These are phyloP conservation scores for Mionectes olivaceus DNA, from an alignment of 2,797 vertebrate genomes.

Conservation along the genomic window DNA sequence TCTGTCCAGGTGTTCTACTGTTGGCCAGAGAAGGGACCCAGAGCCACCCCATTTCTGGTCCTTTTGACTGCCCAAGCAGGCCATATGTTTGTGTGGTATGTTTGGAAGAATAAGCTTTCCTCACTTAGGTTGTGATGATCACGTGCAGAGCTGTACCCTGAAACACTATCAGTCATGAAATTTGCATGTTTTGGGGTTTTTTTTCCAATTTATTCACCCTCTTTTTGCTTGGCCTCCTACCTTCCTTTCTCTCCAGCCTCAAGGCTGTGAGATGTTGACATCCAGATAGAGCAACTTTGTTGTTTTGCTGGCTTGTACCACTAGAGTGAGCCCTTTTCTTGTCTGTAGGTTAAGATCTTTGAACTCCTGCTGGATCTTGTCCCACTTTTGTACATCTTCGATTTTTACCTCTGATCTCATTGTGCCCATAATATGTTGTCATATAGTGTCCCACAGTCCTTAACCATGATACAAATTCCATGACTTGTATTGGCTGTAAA, in stretches of 20 bases:
- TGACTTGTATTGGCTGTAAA: background rate
- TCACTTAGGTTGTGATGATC: background rate
- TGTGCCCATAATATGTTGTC: background rate
- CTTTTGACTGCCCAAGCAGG: background rate
- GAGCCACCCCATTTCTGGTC: background rate
- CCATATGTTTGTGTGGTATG: background rate
- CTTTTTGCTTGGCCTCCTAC: background rate
- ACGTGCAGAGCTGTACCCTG: background rate
- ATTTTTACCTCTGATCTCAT: background rate
- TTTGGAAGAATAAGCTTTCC: background rate
- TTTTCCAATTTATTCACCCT: background rate
- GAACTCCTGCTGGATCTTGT: background rate
- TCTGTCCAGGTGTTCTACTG: background rate
- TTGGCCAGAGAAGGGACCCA: background rate
- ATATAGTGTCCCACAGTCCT: background rate
- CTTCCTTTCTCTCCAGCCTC: background rate
- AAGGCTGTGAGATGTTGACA: background rate
- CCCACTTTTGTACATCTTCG: background rate
- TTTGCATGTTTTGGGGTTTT: background rate
- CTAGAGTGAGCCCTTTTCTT: conserved; percentile 46
- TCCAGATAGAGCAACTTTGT: background rate
- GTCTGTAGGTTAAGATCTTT: background rate
- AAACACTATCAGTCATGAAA: background rate
- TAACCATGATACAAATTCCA: background rate
- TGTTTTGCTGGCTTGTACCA: conserved; percentile 11